Evolutionary conservation across 2,113 vertebrate genomes (phyloP).

Genomic region (Albula goreensis): DNA sequence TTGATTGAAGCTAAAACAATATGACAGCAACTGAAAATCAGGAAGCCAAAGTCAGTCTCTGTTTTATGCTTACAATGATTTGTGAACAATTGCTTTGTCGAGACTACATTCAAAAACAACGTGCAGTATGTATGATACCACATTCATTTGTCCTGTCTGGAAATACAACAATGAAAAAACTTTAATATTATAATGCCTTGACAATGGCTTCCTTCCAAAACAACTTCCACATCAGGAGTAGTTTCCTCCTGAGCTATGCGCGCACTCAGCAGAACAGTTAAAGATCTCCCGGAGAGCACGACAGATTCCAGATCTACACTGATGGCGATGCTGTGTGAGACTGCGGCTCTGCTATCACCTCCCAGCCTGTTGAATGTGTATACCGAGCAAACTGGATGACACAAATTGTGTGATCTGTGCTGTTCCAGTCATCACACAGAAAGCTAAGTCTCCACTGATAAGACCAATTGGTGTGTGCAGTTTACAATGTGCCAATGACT

Average conservation of each 20-base stretch:
- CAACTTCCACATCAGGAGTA: conserved; percentile 32
- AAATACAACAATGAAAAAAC: conserved; percentile 39
- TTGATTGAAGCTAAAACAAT: neutral
- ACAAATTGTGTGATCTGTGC: neutral
- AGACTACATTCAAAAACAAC: neutral
- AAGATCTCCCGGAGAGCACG: conserved; percentile 50
- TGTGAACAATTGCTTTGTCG: neutral
- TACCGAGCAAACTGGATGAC: neutral
- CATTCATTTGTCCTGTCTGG: conserved; percentile 28
- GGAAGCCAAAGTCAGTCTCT: neutral
- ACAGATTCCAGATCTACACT: conserved; percentile 42
- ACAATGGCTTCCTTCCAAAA: conserved; percentile 46
- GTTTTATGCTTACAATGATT: neutral
- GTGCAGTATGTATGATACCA: neutral
- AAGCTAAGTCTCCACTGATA: neutral
- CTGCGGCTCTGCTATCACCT: neutral
- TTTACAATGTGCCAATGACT: neutral
- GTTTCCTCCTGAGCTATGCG: conserved; percentile 16
- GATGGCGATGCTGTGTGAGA: neutral
- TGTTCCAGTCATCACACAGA: neutral
- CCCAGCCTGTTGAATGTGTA: neutral
- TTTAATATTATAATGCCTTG: conserved; percentile 36
- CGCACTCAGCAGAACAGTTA: conserved; percentile 19
- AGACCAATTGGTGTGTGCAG: neutral
- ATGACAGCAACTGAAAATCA: neutral